Base-by-base conservation (phyloP, 2,888 invertebrate species). In the Operophtera brumata region DNA sequence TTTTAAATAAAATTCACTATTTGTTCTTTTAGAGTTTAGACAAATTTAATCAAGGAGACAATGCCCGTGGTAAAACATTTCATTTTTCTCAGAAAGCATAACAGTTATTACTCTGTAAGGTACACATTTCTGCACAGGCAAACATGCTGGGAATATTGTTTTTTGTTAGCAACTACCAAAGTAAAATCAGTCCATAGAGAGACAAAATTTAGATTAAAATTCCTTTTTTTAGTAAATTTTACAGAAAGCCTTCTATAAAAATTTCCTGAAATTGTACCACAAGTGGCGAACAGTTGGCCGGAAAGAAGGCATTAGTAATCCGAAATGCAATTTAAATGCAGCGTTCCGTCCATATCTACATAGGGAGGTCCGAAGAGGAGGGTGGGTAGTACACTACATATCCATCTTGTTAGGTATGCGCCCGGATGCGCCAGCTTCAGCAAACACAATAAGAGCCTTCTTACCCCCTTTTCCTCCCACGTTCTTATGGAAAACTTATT, bases 371-470 rank as follows among this genome's bases (percentile, higher is more conserved):
- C 77, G 75, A 77, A 75, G 77, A 82, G 84, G 85, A 83, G 80
- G 82, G 82, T 73, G 64, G 65, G 66, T 57, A 61, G 66, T 46
- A 47, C 28, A 48, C 54, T 84, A 88, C 86, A 87, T 87, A 89
- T 89, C 86, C 90, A 88, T 90, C 90, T 90, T 86, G 88, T 90
- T 89, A 90, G 84, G 81, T 88, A 89, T 90, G 89, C 89, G 86
- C 82, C 85, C 84, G 88, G 89, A 89, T 90, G 90, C 88, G 89
- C 89, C 77, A 76, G 87, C 89, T 87, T 84, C 86, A 76, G 84
- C 90, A 90, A 90, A 90, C 90, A 90, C 90, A 90, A 89, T 90
- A 90, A 90, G 88, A 88, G 80, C 85, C 82, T 83, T 81, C 82
- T 73, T 77, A 69, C 78, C 75, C 73, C 57, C 59, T 57, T 62